Base-by-base conservation (phyloP, 2,113 vertebrate species). In the Leptodactylus fuscus region DNA sequence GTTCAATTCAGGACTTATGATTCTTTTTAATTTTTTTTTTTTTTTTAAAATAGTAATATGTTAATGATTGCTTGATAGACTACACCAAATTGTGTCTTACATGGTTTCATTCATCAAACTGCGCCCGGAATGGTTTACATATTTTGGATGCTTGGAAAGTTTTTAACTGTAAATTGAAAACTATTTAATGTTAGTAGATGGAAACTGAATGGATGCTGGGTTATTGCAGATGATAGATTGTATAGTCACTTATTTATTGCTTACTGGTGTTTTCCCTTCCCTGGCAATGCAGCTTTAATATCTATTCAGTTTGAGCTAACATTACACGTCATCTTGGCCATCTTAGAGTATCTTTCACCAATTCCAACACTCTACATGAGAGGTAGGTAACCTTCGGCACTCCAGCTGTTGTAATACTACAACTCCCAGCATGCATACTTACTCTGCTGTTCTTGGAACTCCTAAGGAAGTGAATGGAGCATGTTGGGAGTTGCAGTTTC, bases 111-210 rank as follows among this genome's bases (percentile, higher is more conserved):
- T 22, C 20, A 11, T 36, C 16, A 8, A 3, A n/a, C 9, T 15
- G 27, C 1, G 55, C 1, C 81, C n/a, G 12, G 46, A 73, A 32
- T 65, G 8, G 24, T 71, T 55, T 82, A 11, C 27, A 29, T 34
- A 5, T 27, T 15, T 65, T 15, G 24, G 32, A 70, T 22, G 27
- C n/a, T n/a, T n/a, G n/a, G n/a, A n/a, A n/a, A n/a, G n/a, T n/a
- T 36, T 82, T 73, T 49, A 76, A 10, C 5, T 76, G 44, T 76
- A 76, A 76, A 18, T 76, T 49, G 65, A 49, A 76, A 48, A 46
- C 41, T 49, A 76, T 76, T 75, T 75, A 75, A 75, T 13, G 49
- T 16, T 11, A 51, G 73, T 51, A 51, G 46, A 3, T 49, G 0
- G 7, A 46, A 46, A 46, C 10, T 24, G 20, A 51, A 51, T 48